Conservation (phyloP, 1,140 invertebrate species). For the Meloidogyne exigua region DNA sequence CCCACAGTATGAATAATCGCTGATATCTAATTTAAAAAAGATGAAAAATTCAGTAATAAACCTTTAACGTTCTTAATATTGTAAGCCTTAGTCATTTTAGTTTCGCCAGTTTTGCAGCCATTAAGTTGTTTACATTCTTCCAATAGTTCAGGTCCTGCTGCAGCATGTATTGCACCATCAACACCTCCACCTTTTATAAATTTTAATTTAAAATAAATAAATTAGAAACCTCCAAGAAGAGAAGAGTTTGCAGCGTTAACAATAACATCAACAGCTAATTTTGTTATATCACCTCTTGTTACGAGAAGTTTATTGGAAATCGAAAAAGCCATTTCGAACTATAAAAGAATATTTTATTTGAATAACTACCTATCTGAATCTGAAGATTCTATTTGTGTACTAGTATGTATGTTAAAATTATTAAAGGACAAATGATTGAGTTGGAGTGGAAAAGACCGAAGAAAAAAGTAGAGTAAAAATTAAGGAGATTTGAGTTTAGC, state of each 20-base stretch:
- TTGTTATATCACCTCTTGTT: slow-evolving; percentile 35
- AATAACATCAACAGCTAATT: slow-evolving; percentile 32
- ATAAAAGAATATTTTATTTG: too few relatives aligned
- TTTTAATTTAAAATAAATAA: background rate
- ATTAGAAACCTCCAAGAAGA: slow-evolving; percentile 24
- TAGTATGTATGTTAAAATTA: too few relatives aligned
- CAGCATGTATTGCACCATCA: slow-evolving; percentile 38
- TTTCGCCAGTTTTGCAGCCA: slow-evolving; percentile 35
- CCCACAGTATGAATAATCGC: slow-evolving; percentile 40
- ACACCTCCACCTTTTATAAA: slow-evolving; percentile 24
- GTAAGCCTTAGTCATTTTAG: slow-evolving; percentile 38
- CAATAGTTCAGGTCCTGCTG: slow-evolving; percentile 26
- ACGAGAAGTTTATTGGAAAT: slow-evolving; percentile 25
- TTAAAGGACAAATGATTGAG: too few relatives aligned
- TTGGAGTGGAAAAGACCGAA: too few relatives aligned
- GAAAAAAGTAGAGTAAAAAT: too few relatives aligned
- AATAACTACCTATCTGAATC: too few relatives aligned
- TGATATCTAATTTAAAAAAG: background rate
- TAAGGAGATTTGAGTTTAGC: too few relatives aligned
- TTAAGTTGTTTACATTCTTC: slow-evolving; percentile 29
- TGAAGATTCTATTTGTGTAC: too few relatives aligned
- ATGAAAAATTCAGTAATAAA: slow-evolving; percentile 14
- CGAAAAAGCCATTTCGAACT: slow-evolving; percentile 2
- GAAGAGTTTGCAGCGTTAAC: slow-evolving; percentile 37
- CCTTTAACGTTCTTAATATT: slow-evolving; percentile 39